phyloP scores from a whole-genome alignment of 1,140 invertebrate species.

The Brachionus plicatilis region DNA sequence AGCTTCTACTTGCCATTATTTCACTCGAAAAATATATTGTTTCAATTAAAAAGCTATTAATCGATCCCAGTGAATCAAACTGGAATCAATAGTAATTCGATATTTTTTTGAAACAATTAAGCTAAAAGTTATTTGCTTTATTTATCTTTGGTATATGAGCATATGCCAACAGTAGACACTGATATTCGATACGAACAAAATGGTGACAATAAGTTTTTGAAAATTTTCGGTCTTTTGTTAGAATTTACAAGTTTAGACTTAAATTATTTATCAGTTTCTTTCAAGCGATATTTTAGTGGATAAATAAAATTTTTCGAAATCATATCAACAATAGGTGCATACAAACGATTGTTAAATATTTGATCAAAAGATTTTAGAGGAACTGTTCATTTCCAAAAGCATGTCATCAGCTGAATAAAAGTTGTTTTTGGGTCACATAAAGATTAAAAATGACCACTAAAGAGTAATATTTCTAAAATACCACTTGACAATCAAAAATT shows the following conservation, averaged over 20 bases:
- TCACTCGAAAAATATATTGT: not conserved
- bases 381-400: not conserved
- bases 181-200: not conserved
- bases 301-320: not conserved
- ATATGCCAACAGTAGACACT: not conserved
- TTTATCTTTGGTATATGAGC: not conserved
- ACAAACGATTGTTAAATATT: not conserved
- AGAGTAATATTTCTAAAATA: not conserved
- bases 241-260: not conserved
- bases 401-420: not conserved
- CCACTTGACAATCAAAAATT: not conserved
- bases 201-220: not conserved
- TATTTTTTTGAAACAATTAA: not conserved
- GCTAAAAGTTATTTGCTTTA: not conserved
- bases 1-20: not conserved
- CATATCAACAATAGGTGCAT: not conserved
- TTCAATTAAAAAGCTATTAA: not conserved
- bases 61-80: conserved; percentile 6
- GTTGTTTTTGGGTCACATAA: not conserved
- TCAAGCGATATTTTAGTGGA: not conserved
- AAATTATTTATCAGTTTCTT: not conserved
- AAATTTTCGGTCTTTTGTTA: not conserved
- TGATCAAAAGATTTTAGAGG: not conserved
- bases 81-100: conserved; percentile 1
- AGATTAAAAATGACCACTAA: not conserved